phyloP scores from a whole-genome alignment of 1,140 invertebrate genomes.

The Ladona fulva region DNA sequence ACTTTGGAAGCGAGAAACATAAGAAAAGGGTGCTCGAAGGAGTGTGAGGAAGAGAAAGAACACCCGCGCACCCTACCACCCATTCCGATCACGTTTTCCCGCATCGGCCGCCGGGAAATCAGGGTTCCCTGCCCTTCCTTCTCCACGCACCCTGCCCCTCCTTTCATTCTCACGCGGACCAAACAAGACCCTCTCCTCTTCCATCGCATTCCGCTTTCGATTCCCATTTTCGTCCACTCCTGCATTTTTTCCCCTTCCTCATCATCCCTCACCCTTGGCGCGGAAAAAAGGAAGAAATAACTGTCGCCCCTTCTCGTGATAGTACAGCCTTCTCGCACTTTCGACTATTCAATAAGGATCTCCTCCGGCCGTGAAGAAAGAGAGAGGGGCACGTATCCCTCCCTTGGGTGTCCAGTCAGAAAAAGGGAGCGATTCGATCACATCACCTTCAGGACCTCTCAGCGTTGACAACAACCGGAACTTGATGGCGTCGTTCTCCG shows the following conservation, averaged over 20 bases:
- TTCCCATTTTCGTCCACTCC: neutral
- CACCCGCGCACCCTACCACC: neutral
- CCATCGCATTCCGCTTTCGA: neutral
- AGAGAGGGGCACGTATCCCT: neutral
- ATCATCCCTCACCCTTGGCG: too few relatives aligned
- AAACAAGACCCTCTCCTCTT: neutral
- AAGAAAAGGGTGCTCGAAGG: too few relatives aligned
- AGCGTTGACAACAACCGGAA: neutral
- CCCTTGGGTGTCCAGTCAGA: neutral
- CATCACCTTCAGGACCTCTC: neutral
- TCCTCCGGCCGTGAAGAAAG: neutral
- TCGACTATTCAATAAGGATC: constrained; percentile 4
- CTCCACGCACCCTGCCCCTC: neutral
- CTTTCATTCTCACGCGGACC: neutral
- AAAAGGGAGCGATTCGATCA: neutral
- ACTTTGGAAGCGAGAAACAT: too few relatives aligned
- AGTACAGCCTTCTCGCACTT: neutral
- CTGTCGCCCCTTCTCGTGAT: neutral
- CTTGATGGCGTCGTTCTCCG: neutral
- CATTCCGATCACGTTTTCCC: neutral
- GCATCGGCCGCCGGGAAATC: constrained; percentile 4
- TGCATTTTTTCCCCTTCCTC: too few relatives aligned
- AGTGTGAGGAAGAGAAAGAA: too few relatives aligned
- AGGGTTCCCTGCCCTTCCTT: neutral
- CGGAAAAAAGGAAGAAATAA: neutral